Percentiles rank a stretch among this genome's conserved stretches.
Evolutionary conservation across 1,140 invertebrate species (phyloP).

Genomic region (Epicauta chinensis): DNA sequence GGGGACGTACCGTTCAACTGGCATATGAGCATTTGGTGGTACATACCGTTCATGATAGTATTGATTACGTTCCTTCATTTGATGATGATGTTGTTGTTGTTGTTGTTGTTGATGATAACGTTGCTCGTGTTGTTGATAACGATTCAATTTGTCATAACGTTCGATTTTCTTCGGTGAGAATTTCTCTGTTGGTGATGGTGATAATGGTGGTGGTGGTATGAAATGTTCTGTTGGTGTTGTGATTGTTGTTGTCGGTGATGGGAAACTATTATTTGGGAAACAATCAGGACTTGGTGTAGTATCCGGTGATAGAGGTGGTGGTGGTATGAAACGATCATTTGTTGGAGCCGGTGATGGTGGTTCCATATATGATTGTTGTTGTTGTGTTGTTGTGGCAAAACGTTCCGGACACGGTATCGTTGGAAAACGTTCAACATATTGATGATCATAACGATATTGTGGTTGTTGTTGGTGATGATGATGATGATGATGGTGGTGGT

Average conservation of each 20-base stretch:
- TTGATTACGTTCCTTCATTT: conserved; percentile 17
- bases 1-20: conserved; percentile 61
- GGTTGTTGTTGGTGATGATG: background rate
- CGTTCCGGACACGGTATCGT: conserved; percentile 37
- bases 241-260: conserved; percentile 34
- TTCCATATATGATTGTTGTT: conserved; percentile 34
- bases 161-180: conserved; percentile 31
- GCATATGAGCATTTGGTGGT: conserved; percentile 60
- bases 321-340: conserved; percentile 39
- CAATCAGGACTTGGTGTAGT: conserved; percentile 37
- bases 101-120: conserved; percentile 22
- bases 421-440: conserved; percentile 31
- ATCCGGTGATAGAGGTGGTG: conserved; percentile 38
- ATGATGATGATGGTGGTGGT: conserved; percentile 22
- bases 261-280: conserved; percentile 38
- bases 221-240: conserved; percentile 34
- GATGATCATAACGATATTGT: conserved; percentile 1
- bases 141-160: conserved; percentile 26
- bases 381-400: conserved; percentile 29
- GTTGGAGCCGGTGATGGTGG: conserved; percentile 43
- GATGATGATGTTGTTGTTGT: conserved; percentile 21
- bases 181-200: conserved; percentile 37
- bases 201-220: conserved; percentile 39
- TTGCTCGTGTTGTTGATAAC: conserved; percentile 24
- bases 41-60: conserved; percentile 46